Evolutionary conservation across 2,888 invertebrate species (phyloP).

Genomic region (Kuschelorhynchus macadamiae): DNA sequence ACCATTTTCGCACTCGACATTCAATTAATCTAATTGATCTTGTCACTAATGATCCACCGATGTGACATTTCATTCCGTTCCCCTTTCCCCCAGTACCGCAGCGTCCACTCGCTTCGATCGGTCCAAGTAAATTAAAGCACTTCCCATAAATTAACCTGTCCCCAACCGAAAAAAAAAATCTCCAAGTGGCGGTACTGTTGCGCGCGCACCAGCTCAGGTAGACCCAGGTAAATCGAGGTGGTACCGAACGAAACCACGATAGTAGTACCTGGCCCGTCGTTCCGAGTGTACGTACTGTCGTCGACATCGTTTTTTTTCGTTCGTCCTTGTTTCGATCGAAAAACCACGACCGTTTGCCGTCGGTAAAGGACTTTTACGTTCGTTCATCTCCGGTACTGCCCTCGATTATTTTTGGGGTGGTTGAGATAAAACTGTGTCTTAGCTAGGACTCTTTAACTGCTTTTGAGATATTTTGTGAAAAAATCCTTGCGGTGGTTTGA

Average conservation of each 20-base stretch:
- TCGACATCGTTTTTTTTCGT: slow-evolving; percentile 6
- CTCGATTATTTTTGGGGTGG: no score
- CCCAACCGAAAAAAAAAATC: slow-evolving; percentile 32
- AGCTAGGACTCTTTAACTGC: no score
- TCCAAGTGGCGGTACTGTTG: slow-evolving; percentile 25
- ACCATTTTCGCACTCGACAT: no score
- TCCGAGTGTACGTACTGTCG: slow-evolving; percentile 17
- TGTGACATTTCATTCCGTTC: no score
- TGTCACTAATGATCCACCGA: no score
- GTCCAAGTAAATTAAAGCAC: slow-evolving; percentile 10
- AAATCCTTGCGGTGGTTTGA: no score
- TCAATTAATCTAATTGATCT: no score
- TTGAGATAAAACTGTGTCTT: no score
- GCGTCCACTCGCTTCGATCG: slow-evolving; percentile 5
- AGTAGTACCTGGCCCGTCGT: slow-evolving; percentile 42
- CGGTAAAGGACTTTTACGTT: slow-evolving; percentile 10
- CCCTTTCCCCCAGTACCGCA: slow-evolving; percentile 6
- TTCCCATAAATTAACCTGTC: slow-evolving; percentile 33
- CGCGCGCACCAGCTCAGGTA: slow-evolving; percentile 34
- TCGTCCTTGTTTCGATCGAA: slow-evolving; percentile 12
- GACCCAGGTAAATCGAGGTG: slow-evolving; percentile 48
- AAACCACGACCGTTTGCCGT: slow-evolving; percentile 28
- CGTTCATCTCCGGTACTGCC: neutral
- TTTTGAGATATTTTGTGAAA: no score
- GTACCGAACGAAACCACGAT: slow-evolving; percentile 38